These are phyloP conservation scores for Acanthosepion lycidas DNA, from an alignment of 2,888 invertebrate genomes.

Conservation along the genomic window DNA sequence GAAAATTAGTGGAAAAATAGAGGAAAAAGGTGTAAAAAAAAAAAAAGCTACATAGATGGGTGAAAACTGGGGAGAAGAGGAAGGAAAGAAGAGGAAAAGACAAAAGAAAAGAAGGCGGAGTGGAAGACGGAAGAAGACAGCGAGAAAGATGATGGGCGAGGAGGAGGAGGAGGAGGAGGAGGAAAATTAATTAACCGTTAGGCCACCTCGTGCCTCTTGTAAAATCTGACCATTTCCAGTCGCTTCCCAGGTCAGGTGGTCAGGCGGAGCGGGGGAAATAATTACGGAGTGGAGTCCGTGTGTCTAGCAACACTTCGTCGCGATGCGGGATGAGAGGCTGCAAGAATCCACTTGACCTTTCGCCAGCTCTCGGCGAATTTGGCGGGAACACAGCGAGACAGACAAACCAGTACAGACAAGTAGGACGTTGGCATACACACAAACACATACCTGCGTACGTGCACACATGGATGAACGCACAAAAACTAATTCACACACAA, in stretches of 20 bases:
- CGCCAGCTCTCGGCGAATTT: not conserved
- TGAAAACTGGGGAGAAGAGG: not conserved
- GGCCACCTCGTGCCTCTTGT: not conserved
- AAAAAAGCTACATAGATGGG: too few relatives aligned
- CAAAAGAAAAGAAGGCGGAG: not conserved
- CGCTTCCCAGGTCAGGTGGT: not conserved
- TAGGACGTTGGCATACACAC: not conserved
- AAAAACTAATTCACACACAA: not conserved
- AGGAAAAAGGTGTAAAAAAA: not conserved
- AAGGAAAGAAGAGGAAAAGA: not conserved
- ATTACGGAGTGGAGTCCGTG: constrained; percentile 12
- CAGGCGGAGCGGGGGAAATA: not conserved
- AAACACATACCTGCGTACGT: too few relatives aligned
- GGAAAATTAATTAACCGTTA: not conserved
- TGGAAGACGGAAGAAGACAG: not conserved
- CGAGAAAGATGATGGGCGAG: not conserved
- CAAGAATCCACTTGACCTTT: not conserved
- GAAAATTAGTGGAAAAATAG: not conserved
- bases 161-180: not conserved
- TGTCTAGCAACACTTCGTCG: not conserved
- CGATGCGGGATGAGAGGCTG: not conserved
- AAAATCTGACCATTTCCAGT: constrained; percentile 21
- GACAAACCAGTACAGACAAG: not conserved
- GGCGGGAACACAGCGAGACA: not conserved
- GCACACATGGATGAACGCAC: too few relatives aligned